Evolutionary conservation across 2,797 vertebrate genomes (phyloP).

Genomic region (Danio kyathit): DNA sequence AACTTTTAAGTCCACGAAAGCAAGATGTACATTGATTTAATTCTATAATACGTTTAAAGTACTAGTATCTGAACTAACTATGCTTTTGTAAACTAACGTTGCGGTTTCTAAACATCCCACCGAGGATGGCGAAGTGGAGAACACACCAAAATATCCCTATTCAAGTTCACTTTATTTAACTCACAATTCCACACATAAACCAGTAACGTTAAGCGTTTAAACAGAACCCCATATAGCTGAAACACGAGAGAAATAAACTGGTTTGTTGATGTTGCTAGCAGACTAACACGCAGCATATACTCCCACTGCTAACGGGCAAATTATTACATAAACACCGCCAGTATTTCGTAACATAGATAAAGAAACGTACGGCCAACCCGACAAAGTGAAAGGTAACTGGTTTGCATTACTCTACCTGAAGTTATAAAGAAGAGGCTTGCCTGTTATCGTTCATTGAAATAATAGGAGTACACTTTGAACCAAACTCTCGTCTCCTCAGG

Average conservation of each 20-base stretch:
- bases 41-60: background rate
- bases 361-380: background rate
- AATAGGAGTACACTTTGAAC: constrained; percentile 58
- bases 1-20: background rate
- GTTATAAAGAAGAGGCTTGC: background rate
- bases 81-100: background rate
- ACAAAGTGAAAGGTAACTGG: background rate
- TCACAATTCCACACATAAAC: background rate
- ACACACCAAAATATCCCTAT: background rate
- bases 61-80: background rate
- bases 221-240: background rate
- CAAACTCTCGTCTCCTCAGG: constrained; percentile 76
- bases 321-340: constrained; percentile 14
- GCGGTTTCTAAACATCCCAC: constrained; percentile 1
- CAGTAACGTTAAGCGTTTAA: background rate
- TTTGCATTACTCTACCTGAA: background rate
- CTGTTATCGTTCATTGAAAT: constrained; percentile 46
- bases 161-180: background rate
- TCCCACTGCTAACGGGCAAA: constrained; percentile 15
- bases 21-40: background rate
- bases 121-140: background rate
- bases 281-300: background rate
- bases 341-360: background rate
- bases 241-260: background rate
- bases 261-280: constrained; percentile 26